Evolutionary conservation across 1,140 invertebrate species (phyloP), one percentile per base, ranked within the genome.

Genomic region (Drosophila dunni): DNA sequence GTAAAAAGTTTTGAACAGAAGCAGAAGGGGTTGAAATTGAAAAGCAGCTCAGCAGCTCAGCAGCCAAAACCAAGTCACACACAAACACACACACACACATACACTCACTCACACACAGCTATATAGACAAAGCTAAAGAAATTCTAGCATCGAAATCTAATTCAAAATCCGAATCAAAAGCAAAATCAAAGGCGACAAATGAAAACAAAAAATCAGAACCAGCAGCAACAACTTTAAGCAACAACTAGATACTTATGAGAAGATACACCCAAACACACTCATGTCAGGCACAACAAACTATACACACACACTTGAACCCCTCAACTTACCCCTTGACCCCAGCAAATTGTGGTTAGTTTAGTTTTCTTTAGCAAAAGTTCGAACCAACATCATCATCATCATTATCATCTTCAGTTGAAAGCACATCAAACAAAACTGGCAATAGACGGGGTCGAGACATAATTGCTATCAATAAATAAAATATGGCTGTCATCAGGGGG

Each of bases 381-480:
- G 77, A 84, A 89, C 17, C 33, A 65, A 24, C 63, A 51, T 17
- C 53, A 77, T 48, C 64, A 67, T 50, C 60, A 51, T 34, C 66
- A 56, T 56, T 56, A 38, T 38, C 36, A 56, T 40, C 53, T 56
- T 75, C 82, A 85, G 78, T 81, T 89, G 85, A 88, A 78, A 89
- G 80, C 85, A 88, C 84, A 88, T 88, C 84, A 88, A 88, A 88
- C 84, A 88, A 90, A 88, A 89, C 77, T 89, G 72, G 77, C 73
- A 86, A 86, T 89, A 89, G 85, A 69, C 85, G 78, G 89, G 84
- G 85, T 90, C 84, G 81, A 81, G 81, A 77, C 85, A 89, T 89
- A 89, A 89, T 89, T 89, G 84, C 84, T 88, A 89, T 89, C 84
- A 89, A 89, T 89, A 89, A 89, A 89, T 89, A 89, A 90, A 90